Percentiles rank a stretch among this genome's conserved stretches.
These are phyloP conservation scores for Cyrtorhinus lividipennis DNA, from an alignment of 1,140 invertebrate genomes.

Conservation along the genomic window DNA sequence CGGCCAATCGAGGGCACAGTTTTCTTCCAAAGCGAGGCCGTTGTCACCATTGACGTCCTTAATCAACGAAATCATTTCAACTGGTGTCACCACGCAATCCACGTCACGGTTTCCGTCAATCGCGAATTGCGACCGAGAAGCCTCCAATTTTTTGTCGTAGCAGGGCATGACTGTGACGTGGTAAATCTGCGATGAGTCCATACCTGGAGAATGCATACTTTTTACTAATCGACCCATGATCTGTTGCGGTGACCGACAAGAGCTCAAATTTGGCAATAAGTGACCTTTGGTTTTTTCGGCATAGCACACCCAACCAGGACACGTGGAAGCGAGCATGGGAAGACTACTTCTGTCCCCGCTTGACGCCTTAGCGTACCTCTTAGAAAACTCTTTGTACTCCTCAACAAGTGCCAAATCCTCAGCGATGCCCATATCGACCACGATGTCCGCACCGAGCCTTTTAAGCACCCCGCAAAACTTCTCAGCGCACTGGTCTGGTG, in stretches of 20 bases:
- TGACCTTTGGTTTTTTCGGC: slow-evolving; percentile 97
- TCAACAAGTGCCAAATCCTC: slow-evolving; percentile 80
- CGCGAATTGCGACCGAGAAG: slow-evolving; percentile 81
- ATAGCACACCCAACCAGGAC: slow-evolving; percentile 97
- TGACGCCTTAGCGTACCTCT: slow-evolving; percentile 48
- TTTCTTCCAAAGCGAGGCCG: slow-evolving; percentile 32
- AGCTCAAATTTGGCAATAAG: slow-evolving; percentile 80
- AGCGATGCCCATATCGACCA: slow-evolving; percentile 76
- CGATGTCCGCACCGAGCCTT: slow-evolving; percentile 64
- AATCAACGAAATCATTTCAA: slow-evolving; percentile 13
- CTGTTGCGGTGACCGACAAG: slow-evolving; percentile 87
- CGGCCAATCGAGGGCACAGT: slow-evolving; percentile 39
- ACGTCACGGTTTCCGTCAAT: slow-evolving; percentile 65
- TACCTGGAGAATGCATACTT: slow-evolving; percentile 43
- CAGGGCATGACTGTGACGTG: slow-evolving; percentile 97
- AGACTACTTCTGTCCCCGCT: slow-evolving; percentile 42
- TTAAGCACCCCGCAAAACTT: slow-evolving; percentile 53
- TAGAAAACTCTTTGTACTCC: slow-evolving; percentile 71
- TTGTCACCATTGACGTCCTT: slow-evolving; percentile 1
- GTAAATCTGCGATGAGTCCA: slow-evolving; percentile 54
- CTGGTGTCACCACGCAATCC: slow-evolving; percentile 93
- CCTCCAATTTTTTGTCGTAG: slow-evolving; percentile 98
- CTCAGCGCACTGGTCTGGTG: slow-evolving; percentile 47
- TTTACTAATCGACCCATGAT: slow-evolving; percentile 91
- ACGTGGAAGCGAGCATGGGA: slow-evolving; percentile 84